Percentiles rank a stretch among this genome's conserved stretches.
phyloP scores from a whole-genome alignment of 2,113 vertebrate species.

The Labrus mixtus region DNA sequence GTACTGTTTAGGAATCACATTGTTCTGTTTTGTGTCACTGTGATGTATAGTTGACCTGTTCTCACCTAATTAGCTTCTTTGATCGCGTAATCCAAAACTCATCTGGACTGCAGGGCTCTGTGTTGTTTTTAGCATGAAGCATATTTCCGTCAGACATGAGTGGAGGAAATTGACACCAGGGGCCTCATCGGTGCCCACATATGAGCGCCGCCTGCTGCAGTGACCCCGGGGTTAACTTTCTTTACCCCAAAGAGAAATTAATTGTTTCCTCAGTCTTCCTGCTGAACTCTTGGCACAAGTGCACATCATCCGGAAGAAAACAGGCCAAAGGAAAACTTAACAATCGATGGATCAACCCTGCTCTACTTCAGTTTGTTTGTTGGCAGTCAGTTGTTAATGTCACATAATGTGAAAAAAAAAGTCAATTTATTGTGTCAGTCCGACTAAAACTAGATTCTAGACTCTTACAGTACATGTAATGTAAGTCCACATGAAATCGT shows the following conservation, averaged over 20 bases:
- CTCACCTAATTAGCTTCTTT: slow-evolving; percentile 41
- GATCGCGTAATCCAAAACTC: slow-evolving; percentile 31
- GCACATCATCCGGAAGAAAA: background rate
- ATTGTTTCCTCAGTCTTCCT: slow-evolving; percentile 53
- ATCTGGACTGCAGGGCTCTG: slow-evolving; percentile 19
- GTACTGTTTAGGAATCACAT: background rate
- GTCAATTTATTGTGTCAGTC: too few relatives aligned
- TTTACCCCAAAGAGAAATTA: slow-evolving; percentile 43
- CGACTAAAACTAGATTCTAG: too few relatives aligned
- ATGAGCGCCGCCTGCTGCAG: slow-evolving; percentile 43
- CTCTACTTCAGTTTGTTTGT: background rate
- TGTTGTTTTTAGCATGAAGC: slow-evolving; percentile 57
- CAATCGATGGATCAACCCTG: background rate
- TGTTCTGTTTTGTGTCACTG: background rate
- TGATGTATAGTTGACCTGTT: slow-evolving; percentile 9
- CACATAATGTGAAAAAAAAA: too few relatives aligned
- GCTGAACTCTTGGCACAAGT: slow-evolving; percentile 23
- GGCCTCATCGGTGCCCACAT: slow-evolving; percentile 40
- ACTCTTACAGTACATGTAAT: too few relatives aligned
- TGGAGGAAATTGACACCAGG: slow-evolving; percentile 26
- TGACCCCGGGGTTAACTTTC: slow-evolving; percentile 20
- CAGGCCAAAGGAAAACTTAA: background rate
- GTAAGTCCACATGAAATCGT: too few relatives aligned
- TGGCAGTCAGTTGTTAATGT: background rate
- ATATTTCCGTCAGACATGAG: slow-evolving; percentile 41